Evolutionary conservation across 2,888 invertebrate genomes (phyloP).

Genomic region (Nomada fabriciana): DNA sequence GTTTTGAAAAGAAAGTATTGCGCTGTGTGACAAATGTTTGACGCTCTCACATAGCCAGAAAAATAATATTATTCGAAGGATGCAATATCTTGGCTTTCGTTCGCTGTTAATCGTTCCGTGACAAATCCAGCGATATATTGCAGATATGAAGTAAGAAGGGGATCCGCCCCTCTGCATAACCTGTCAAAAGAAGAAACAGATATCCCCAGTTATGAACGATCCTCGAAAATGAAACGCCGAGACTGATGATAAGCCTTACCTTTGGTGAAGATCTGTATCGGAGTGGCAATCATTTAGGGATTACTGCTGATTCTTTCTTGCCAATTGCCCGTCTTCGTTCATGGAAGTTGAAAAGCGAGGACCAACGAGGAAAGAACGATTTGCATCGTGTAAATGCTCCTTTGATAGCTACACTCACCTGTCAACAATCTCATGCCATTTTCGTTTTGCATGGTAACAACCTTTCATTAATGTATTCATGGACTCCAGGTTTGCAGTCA

Average conservation of each 20-base stretch:
- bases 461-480: too few species aligned
- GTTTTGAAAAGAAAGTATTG: too few species aligned
- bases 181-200: slow-evolving; percentile 40
- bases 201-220: slow-evolving; percentile 51
- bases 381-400: slow-evolving; percentile 61
- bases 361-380: slow-evolving; percentile 34
- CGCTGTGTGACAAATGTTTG: background rate
- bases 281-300: slow-evolving; percentile 71
- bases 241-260: slow-evolving; percentile 35
- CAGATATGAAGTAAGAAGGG: background rate
- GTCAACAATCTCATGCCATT: too few species aligned
- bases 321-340: slow-evolving; percentile 63
- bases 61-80: background rate
- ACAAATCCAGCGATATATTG: slow-evolving; percentile 2
- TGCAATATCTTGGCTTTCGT: background rate
- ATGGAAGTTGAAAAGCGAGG: slow-evolving; percentile 34
- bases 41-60: background rate
- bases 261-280: slow-evolving; percentile 26
- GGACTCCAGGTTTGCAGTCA: too few species aligned
- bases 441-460: too few species aligned
- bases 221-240: slow-evolving; percentile 47
- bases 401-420: background rate
- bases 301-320: slow-evolving; percentile 55
- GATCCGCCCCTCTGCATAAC: background rate
- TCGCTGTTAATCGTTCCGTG: background rate